Conservation (phyloP, 1,140 invertebrate genomes). For the Trichogramma pretiosum region DNA sequence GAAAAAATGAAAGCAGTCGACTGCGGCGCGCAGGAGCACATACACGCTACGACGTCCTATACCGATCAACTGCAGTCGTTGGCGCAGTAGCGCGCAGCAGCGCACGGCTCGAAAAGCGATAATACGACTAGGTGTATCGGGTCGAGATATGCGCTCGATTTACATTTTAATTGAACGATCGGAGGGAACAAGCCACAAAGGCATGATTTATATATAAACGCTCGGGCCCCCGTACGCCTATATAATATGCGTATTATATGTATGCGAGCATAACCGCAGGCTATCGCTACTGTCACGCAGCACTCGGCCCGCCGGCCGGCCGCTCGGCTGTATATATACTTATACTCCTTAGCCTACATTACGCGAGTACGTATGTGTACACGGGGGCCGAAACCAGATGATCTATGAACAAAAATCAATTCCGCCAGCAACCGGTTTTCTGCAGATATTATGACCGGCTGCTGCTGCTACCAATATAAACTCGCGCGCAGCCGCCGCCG, state of each 20-base stretch:
- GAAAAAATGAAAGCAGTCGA: too few relatives aligned
- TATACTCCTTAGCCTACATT: too few relatives aligned
- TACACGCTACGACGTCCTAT: background rate
- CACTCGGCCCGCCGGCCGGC: constrained; percentile 1
- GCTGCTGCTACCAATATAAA: too few relatives aligned
- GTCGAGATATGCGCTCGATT: constrained; percentile 23
- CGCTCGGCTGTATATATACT: too few relatives aligned
- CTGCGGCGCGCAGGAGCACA: background rate
- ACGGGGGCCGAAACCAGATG: too few relatives aligned
- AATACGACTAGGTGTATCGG: too few relatives aligned
- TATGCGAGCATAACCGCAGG: constrained; percentile 2
- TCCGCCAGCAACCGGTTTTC: constrained; percentile 22
- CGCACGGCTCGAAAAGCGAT: background rate
- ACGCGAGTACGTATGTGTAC: too few relatives aligned
- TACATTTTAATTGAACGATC: constrained; percentile 40
- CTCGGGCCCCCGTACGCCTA: background rate
- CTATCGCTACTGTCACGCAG: constrained; percentile 19
- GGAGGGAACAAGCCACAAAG: constrained; percentile 16
- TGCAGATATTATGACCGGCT: background rate
- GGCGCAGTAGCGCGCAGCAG: background rate
- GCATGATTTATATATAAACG: constrained; percentile 26
- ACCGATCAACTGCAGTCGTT: too few relatives aligned
- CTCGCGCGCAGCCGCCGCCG: too few relatives aligned
- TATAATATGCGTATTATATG: too few relatives aligned
- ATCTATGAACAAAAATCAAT: constrained; percentile 29